Evolutionary conservation across 1,140 invertebrate genomes (phyloP), one percentile per base, ranked within the genome.

Genomic region (Phocides pigmalion): DNA sequence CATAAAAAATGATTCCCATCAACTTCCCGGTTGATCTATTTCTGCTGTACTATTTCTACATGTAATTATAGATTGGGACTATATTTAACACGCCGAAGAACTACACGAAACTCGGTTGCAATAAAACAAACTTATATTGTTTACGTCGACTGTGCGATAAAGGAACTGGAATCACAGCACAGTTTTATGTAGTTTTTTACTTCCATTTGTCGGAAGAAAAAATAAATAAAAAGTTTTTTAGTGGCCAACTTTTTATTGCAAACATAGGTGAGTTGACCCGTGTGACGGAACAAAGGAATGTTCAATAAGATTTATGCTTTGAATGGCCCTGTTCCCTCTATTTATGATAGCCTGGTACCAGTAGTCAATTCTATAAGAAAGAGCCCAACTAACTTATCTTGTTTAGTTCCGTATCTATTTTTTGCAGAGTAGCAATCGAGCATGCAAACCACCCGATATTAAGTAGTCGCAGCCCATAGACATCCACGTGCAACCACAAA

Each of bases 211-310:
- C 49, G 49, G 15, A 51, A 51, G 49, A 37, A 51, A 51, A 51
- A 19, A 51, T 51, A 51, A 51, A 51, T 51, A 51, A 51, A 51
- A 51, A 17, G 4, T 19, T 51, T 37, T 51, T 51, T 51, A 51
- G 14, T 37, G 49, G 16, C 28, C 28, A 51, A 51, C 28, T 51
- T 51, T 51, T 51, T 51, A 51, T 51, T 35, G 49, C 49, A 14
- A 35, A 51, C 49, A 51, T 50, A 50, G 47, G 47, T 50, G 46
- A 25, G 46, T 12, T 47, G 47, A 50, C 47, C 47, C 47, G 47
- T 50, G 47, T 50, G 12, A 25, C 44, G 6, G 19, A 19, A 47
- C 17, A 50, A n/a, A 32, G 47, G 9, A 44, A 50, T 16, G 47
- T 32, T 41, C 47, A 50, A 32, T 32, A 32, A 50, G 47, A 32